Conservation (phyloP, 1,140 invertebrate genomes). For the Galendromus occidentalis region DNA sequence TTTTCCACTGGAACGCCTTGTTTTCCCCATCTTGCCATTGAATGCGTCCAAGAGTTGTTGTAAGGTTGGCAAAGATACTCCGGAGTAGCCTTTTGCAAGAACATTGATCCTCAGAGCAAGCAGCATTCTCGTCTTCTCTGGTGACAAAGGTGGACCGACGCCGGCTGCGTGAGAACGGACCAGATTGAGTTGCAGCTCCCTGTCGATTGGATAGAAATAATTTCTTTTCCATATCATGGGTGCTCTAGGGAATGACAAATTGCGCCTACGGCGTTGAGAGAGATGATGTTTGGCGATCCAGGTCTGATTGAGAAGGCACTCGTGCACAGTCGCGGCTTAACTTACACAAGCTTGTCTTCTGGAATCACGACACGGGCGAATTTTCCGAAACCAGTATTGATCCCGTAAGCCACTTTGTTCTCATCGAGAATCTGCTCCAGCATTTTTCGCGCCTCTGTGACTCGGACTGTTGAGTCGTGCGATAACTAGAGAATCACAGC, state of each 20-base stretch:
- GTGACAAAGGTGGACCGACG: constrained; percentile 42
- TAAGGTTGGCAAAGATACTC: constrained; percentile 42
- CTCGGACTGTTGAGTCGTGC: constrained; percentile 34
- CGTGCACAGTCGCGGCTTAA: not conserved
- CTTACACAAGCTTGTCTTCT: constrained; percentile 39
- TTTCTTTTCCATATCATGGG: not conserved
- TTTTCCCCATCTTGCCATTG: constrained; percentile 41
- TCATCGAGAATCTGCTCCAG: constrained; percentile 41
- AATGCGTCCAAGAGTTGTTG: constrained; percentile 45
- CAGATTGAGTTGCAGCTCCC: constrained; percentile 45
- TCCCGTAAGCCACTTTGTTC: constrained; percentile 47
- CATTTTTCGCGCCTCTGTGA: constrained; percentile 34
- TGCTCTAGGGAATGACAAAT: constrained; percentile 10
- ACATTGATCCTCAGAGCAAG: constrained; percentile 49
- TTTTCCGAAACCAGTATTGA: constrained; percentile 56
- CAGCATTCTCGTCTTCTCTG: constrained; percentile 43
- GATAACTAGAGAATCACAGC: constrained; percentile 30
- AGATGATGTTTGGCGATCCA: constrained; percentile 13
- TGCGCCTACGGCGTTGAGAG: not conserved
- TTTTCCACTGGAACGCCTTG: no score
- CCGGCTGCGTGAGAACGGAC: constrained; percentile 49
- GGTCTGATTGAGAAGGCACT: no score
- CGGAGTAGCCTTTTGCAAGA: constrained; percentile 48
- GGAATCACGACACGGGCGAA: constrained; percentile 42
- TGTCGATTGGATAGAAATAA: constrained; percentile 23